Evolutionary conservation across 1,140 invertebrate genomes (phyloP), one percentile per base, ranked within the genome.

Genomic region (Scaptomyza hsui): DNA sequence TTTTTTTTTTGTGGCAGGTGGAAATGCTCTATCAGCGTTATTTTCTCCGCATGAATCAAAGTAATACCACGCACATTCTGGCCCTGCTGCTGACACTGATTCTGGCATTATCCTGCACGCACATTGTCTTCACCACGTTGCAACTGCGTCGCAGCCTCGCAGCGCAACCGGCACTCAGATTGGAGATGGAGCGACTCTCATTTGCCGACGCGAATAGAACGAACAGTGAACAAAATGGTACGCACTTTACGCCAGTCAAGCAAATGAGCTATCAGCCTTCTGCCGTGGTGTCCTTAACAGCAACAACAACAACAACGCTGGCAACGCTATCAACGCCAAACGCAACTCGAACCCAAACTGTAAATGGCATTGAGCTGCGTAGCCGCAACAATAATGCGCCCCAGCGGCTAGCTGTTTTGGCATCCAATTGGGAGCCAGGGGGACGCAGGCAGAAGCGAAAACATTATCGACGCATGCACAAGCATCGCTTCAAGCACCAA

Each of bases 21-120:
- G 97, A 98, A 92, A 95, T 95, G 94, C 92, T 98, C 45, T 98
- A 98, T 92, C 97, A 98, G 91, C 94, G 97, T 42, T 98, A 98
- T 92, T 98, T 98, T 90, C 94, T 98, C 56, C 95, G 97, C 62
- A 96, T 98, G 94, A 98, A 97, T 92, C 97, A 98, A 92, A 96
- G 95, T 75, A 97, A 97, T 91, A 95, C 97, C 92, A 97, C 95
- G 1, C 95, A 96, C 78, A 93, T 98, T 37, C 93, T 98, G 52
- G 95, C 94, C 4, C 93, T 98, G 19, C 91, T 98, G 10, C 93
- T 96, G 35, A 92, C 94, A 3, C 92, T 97, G 32, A 93, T 95
- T 35, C 67, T 95, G 24, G 93, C 94, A 1, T 92, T 97, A 16
- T 93, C 93, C 48, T 81, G 93, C 19, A 92, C 94, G 4, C 92